A percentile compares a stretch with the other conserved stretches of the same genome.
phyloP scores from a whole-genome alignment of 2,888 invertebrate genomes.

The Cyrtodaria siliqua region DNA sequence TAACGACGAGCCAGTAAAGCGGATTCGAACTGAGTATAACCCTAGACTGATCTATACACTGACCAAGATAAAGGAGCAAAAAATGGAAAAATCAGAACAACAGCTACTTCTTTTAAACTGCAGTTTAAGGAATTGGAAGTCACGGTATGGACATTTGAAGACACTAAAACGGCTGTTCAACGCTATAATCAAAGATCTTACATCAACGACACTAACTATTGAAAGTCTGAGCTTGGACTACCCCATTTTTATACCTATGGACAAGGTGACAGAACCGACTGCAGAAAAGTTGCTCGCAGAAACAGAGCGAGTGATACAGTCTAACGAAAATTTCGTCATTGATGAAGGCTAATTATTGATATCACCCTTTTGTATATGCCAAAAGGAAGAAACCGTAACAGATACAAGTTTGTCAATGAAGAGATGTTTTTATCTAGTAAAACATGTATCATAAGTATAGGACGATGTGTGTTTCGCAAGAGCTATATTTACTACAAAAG shows the following conservation, averaged over 20 bases:
- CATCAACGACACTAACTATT: not conserved
- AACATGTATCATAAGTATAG: constrained; percentile 46
- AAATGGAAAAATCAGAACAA: constrained; percentile 11
- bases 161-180: not conserved
- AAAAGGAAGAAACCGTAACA: constrained; percentile 29
- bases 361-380: constrained; percentile 41
- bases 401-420: constrained; percentile 37
- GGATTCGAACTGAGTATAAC: not conserved
- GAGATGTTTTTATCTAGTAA: constrained; percentile 38
- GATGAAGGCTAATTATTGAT: constrained; percentile 46
- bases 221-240: constrained; percentile 11
- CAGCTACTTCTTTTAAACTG: constrained; percentile 6
- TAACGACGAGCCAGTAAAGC: not conserved
- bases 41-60: constrained; percentile 10
- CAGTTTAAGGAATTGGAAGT: constrained; percentile 1
- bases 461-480: constrained; percentile 52
- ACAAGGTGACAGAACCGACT: constrained; percentile 13
- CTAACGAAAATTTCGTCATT: constrained; percentile 37
- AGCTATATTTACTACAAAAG: constrained; percentile 54
- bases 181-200: constrained; percentile 4
- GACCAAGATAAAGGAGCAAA: constrained; percentile 3
- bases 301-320: constrained; percentile 34
- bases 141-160: not conserved
- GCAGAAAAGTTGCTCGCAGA: constrained; percentile 25
- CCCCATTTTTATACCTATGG: constrained; percentile 19